Conservation (phyloP, 2,113 vertebrate genomes). For the Thermophis baileyi region DNA sequence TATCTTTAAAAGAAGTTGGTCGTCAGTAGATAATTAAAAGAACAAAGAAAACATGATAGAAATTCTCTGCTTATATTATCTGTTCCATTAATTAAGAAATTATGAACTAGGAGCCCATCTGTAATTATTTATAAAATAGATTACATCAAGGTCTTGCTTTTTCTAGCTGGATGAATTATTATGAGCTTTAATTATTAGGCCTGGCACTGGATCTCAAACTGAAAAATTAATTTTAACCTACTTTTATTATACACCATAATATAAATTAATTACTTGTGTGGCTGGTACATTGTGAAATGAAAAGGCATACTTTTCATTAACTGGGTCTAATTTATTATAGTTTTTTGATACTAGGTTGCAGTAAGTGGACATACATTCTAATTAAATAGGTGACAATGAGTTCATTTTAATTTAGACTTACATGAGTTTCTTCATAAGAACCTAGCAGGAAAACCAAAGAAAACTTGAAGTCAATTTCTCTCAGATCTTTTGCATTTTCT, state of each 20-base stretch:
- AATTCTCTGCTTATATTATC: constrained; percentile 22
- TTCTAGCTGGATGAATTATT: constrained; percentile 11
- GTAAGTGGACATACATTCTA: constrained; percentile 24
- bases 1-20: constrained; percentile 30
- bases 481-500: neutral
- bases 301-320: constrained; percentile 32
- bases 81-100: constrained; percentile 29
- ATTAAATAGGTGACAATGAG: constrained; percentile 17
- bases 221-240: constrained; percentile 36
- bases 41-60: constrained; percentile 20
- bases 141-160: constrained; percentile 21
- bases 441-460: neutral
- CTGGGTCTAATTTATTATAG: constrained; percentile 26
- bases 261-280: constrained; percentile 37
- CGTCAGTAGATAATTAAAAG: constrained; percentile 40
- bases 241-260: constrained; percentile 34
- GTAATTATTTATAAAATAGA: constrained; percentile 41
- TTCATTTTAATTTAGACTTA: constrained; percentile 13
- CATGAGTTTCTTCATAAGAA: neutral
- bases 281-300: constrained; percentile 32
- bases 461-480: neutral
- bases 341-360: constrained; percentile 11
- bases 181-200: constrained; percentile 4
- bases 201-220: constrained; percentile 3
- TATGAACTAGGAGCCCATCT: constrained; percentile 19